A percentile compares a stretch with the other conserved stretches of the same genome.
Evolutionary conservation across 2,888 invertebrate species (phyloP).

Genomic region (Polydrusus pterygomalis): DNA sequence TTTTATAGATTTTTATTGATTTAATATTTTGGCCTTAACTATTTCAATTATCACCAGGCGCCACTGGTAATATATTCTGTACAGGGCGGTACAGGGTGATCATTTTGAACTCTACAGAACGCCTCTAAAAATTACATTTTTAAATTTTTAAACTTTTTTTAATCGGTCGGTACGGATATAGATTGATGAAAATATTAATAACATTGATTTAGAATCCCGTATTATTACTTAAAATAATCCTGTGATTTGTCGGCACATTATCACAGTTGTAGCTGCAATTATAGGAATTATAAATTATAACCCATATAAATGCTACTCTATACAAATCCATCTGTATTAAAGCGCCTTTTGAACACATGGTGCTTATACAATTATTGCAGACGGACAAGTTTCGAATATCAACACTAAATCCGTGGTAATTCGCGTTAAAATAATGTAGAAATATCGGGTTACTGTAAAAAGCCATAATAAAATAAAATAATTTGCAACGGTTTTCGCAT

Average conservation of each 20-base stretch:
- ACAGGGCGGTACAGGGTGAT: no score
- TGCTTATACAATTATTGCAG: background rate
- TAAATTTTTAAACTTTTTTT: no score
- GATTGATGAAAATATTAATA: background rate
- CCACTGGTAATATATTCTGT: no score
- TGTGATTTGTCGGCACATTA: background rate
- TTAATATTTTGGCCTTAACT: no score
- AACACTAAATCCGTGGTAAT: slow-evolving; percentile 17
- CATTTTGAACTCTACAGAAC: no score
- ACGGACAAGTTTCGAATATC: slow-evolving; percentile 19
- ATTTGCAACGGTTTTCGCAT: background rate
- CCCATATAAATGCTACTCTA: slow-evolving; percentile 19
- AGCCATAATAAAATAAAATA: background rate
- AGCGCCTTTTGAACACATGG: slow-evolving; percentile 19
- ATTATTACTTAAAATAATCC: no score
- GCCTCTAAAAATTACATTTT: no score
- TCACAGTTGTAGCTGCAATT: background rate
- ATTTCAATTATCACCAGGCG: no score
- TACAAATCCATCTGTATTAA: slow-evolving; percentile 9
- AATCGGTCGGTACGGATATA: no score
- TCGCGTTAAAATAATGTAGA: slow-evolving; percentile 1
- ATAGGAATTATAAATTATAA: background rate
- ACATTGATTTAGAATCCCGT: no score
- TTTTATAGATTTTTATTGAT: no score
- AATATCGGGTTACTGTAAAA: slow-evolving; percentile 14